Percentiles rank a stretch among this genome's conserved stretches.
Evolutionary conservation across 92 coral and sea anemone species (phyloP).

Genomic region (Pocillopora grandis): DNA sequence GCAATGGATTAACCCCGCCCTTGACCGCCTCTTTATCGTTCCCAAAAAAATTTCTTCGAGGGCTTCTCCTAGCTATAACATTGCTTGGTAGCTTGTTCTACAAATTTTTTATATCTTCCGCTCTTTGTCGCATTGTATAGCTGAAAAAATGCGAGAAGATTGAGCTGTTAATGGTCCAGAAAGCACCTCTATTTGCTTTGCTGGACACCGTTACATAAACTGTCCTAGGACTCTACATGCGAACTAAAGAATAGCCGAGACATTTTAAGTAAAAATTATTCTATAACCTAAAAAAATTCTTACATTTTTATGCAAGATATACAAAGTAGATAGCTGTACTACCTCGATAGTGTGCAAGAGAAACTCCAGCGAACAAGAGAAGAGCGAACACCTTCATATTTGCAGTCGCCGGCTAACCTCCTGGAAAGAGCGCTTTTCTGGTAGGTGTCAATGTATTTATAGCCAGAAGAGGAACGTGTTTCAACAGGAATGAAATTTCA

Average conservation of each 20-base stretch:
- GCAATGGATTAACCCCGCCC: too few species aligned
- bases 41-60: too few species aligned
- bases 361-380: slow-evolving; percentile 29
- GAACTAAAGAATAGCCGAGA: not conserved
- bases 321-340: not conserved
- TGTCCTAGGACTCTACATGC: not conserved
- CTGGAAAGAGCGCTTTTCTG: not conserved
- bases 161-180: too few species aligned
- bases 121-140: too few species aligned
- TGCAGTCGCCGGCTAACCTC: slow-evolving; percentile 10
- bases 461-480: not conserved
- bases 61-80: too few species aligned
- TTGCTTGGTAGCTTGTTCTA: too few species aligned
- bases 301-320: not conserved
- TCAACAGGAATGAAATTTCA: slow-evolving; percentile 20
- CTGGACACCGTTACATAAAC: not conserved
- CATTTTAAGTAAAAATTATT: not conserved
- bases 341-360: slow-evolving; percentile 17
- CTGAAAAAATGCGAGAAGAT: too few species aligned
- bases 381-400: slow-evolving; percentile 22
- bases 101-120: too few species aligned
- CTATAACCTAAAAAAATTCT: too few species aligned
- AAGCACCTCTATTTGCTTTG: too few species aligned
- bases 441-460: slow-evolving; percentile 1
- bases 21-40: too few species aligned